A percentile compares a stretch with the other conserved stretches of the same genome.
Conservation (phyloP, 2,797 vertebrate genomes). For the Furcifer pardalis region DNA sequence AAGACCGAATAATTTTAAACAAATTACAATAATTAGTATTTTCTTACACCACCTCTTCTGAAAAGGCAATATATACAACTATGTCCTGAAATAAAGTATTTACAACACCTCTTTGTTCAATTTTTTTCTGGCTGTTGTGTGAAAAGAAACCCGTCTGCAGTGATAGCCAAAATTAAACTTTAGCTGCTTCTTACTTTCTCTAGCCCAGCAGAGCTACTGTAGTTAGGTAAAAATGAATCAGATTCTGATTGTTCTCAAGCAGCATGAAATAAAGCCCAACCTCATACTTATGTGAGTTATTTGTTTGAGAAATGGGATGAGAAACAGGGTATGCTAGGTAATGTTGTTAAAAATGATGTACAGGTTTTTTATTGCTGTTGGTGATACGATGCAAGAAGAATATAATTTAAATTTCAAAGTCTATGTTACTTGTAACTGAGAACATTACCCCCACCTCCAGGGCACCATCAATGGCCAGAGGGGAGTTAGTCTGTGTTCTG, state of each 20-base stretch:
- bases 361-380: neutral
- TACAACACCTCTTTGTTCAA: neutral
- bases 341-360: neutral
- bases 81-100: neutral
- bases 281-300: neutral
- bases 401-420: neutral
- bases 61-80: neutral
- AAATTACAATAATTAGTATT: neutral
- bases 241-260: neutral
- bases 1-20: neutral
- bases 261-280: neutral
- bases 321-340: neutral
- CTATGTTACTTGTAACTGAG: neutral
- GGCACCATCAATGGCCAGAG: no score
- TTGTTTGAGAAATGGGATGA: neutral
- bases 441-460: no score
- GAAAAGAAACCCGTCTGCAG: accelerated
- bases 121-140: neutral
- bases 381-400: constrained; percentile 19
- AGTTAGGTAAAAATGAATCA: neutral
- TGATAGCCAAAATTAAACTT: neutral
- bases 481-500: no score
- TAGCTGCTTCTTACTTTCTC: neutral
- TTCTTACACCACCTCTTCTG: neutral
- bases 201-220: neutral